Base-by-base conservation (phyloP, 2,888 invertebrate species). In the Scaptomyza tumidula region DNA sequence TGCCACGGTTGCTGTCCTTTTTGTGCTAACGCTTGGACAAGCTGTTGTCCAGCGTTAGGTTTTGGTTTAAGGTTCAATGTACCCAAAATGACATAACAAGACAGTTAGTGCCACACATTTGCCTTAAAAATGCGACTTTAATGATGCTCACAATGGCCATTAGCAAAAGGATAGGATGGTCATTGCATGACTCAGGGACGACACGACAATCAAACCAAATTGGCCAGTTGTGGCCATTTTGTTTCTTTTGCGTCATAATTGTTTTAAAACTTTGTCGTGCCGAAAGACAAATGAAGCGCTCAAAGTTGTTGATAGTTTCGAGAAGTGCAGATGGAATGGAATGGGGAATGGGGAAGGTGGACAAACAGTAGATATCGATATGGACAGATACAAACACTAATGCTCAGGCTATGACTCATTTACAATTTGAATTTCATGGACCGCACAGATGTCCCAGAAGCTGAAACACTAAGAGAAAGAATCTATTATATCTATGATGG, bases 81-180 rank as follows among this genome's bases (percentile, higher is more conserved):
- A 63, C 86, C 65, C 69, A 59, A 44, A 72, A 84, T 88, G 83
- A 87, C 87, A 88, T 62, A 86, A 84, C 85, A 80, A 58, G 83
- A 60, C 85, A 83, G 70, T 77, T 88, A 76, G 71, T 80, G 83
- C 59, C 87, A 80, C 86, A 83, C 87, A 86, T 88, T 88, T 80
- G 74, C 74, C 76, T 84, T 73, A 69, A 86, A 86, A 83, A 84
- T 84, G 85, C 65, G 82, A 85, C 78, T 89, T 84, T 86, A 84
- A 88, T 71, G 85, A 75, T 74, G 70, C 70, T 52, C 53, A 63
- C 66, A 43, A 66, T 71, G 70, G 54, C 60, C 75, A 66, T 29
- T 43, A 50, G 71, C 24, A 44, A 29, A 45, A 27, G 27, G 39
- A 52, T 14, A 41, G 35, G 19, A 19, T 24, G 14, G 31, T 37